Base-by-base conservation (phyloP, 2,113 vertebrate genomes). In the Anguilla rostrata region DNA sequence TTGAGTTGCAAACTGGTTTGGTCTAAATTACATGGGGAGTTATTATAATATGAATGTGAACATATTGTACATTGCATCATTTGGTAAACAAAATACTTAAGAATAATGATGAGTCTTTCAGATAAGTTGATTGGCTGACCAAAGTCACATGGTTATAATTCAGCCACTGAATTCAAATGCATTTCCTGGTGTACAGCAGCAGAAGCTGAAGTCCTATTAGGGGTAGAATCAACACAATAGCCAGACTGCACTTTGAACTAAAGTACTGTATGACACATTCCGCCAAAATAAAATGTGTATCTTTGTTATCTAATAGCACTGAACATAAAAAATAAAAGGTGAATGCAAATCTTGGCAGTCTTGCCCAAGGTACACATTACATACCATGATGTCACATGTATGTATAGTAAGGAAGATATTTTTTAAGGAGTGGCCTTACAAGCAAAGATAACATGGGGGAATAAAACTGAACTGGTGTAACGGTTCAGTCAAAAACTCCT, bases 141-240 rank as follows among this genome's bases (percentile, higher is more conserved):
- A 71, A 39, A 63, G 83, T 71, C 60, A 66, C 41, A 39, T 39
- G 57, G 63, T 84, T 84, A 40, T 66, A 71, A 84, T 71, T 43
- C 83, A 12, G n/a, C 39, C 56, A 41, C 83, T 43, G 39, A 43
- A 29, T 84, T 84, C 83, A 66, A 40, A 41, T 71, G 20, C 39
- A 39, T 84, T 26, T 75, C 9, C 18, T 66, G 20, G 60, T 26
- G 20, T 66, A 22, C 18, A 66, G 18, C 60, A 22, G 20, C 22
- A 66, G 18, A 66, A 66, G 49, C 60, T 22, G 22, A 18, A 26
- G 22, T 66, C 57, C 18, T 60, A 60, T 20, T 20, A 66, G 20
- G 0, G 2, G 60, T 5, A 22, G 60, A 66, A 26, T 3, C 60
- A 66, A 66, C 20, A 66, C 18, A 26, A 26, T 20, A 26, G 7